Evolutionary conservation across 2,113 vertebrate genomes (phyloP), one percentile per base, ranked within the genome.

Genomic region (Thunnus maccoyii): DNA sequence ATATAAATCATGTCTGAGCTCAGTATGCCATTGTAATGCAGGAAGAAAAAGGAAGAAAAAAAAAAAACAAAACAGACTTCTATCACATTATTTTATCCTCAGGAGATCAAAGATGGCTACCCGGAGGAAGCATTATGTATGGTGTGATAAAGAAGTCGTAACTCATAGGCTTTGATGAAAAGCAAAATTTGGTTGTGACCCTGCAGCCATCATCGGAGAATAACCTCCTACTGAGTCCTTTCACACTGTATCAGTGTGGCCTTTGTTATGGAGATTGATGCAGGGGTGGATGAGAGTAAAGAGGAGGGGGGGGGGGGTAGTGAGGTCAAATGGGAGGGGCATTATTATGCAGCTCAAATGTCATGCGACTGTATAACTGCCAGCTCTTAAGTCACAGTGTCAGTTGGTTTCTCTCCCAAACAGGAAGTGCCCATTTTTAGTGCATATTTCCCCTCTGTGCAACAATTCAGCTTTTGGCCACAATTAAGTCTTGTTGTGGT

Each of bases 251-350:
- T 90, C 75, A 91, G 60, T 80, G 89, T 72, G 76, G 76, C 72
- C 80, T 92, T 92, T 93, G 89, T 94, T 91, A 89, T 93, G 88
- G 83, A 92, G 88, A 92, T 86, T 69, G 84, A 83, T 88, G 90
- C 82, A 78, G 67, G 84, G 80, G 74, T 70, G 73, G 74, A 83
- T 77, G 84, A 75, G 72, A 82, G 80, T 82, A 50, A 54, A 72
- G 61, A 13, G 14, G 14, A 17, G 3, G 30, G 36, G 51, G 55
- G 64, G 48, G 46, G 25, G 41, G 57, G 54, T 50, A 2, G 47
- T 5, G 36, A 86, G 83, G 86, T 91, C 85, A 90, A 83, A 81
- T 69, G 76, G 86, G 87, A 84, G 89, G 85, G 77, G 51, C 30
- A 15, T 87, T 67, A 77, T 89, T 88, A 83, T 84, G 76, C 68